A percentile compares a stretch with the other conserved stretches of the same genome.
These are phyloP conservation scores for Acromyrmex echinatior DNA, from an alignment of 1,140 invertebrate genomes.

Conservation along the genomic window DNA sequence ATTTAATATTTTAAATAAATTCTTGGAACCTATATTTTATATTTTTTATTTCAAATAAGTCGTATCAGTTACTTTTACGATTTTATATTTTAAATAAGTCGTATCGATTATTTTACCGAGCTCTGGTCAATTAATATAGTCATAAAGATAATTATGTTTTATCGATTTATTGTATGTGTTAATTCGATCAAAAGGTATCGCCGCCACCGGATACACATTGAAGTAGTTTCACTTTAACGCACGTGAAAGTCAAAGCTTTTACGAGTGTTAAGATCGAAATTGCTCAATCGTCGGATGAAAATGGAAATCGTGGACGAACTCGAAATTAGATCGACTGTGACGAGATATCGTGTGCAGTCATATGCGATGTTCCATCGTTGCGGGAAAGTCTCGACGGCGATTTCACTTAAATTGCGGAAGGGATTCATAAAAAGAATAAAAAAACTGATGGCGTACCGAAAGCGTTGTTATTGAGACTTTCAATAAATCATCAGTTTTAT, in stretches of 20 bases:
- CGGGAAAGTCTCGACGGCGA: slow-evolving; percentile 29
- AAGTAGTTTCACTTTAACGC: neutral
- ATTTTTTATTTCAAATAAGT: no score
- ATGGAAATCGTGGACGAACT: slow-evolving; percentile 43
- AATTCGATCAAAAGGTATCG: neutral
- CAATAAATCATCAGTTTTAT: slow-evolving; percentile 14
- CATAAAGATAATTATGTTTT: slow-evolving; percentile 53
- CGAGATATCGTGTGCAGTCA: slow-evolving; percentile 4
- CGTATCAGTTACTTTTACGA: no score
- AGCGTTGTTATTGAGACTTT: slow-evolving; percentile 27
- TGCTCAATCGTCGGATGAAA: slow-evolving; percentile 28
- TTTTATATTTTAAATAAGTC: no score
- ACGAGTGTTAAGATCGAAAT: slow-evolving; percentile 23
- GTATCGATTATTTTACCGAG: no score
- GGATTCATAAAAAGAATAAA: neutral
- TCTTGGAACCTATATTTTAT: no score
- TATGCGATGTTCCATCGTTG: neutral
- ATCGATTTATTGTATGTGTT: neutral
- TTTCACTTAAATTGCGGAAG: slow-evolving; percentile 52
- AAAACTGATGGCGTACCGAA: slow-evolving; percentile 18
- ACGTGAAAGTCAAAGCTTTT: slow-evolving; percentile 51
- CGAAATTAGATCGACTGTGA: slow-evolving; percentile 68
- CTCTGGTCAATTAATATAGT: slow-evolving; percentile 21
- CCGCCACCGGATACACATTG: neutral
- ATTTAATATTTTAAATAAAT: no score